These are phyloP conservation scores for Bubo bubo DNA, from an alignment of 2,113 vertebrate genomes.

Conservation along the genomic window DNA sequence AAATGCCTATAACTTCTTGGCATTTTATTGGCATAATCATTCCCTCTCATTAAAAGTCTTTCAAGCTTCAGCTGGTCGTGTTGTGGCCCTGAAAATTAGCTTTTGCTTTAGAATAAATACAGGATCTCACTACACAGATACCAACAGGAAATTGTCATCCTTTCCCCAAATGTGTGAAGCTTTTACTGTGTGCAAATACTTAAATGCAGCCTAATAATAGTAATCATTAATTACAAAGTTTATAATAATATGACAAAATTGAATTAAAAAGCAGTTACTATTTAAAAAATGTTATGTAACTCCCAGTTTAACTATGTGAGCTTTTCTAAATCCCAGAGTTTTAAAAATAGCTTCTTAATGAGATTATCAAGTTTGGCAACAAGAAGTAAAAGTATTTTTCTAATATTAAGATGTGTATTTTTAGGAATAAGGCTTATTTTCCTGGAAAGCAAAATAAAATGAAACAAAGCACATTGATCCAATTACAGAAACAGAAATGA, in stretches of 20 bases:
- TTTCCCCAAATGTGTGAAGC: background rate
- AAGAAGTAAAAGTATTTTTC: background rate
- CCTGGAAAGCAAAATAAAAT: background rate
- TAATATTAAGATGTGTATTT: background rate
- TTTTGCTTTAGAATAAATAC: background rate
- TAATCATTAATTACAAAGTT: background rate
- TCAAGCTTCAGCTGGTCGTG: background rate
- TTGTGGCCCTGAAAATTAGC: background rate
- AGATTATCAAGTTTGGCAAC: background rate
- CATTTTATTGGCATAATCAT: background rate
- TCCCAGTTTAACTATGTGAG: background rate
- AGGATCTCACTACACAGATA: background rate
- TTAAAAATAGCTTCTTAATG: background rate
- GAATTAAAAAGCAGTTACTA: background rate
- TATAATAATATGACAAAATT: background rate
- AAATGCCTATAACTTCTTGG: background rate
- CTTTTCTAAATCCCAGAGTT: background rate
- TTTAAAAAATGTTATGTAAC: background rate
- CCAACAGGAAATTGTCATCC: background rate
- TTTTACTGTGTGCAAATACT: background rate
- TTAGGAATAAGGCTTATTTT: background rate
- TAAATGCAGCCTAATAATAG: background rate
- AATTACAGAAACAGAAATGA: background rate
- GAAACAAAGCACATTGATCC: background rate
- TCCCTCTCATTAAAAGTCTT: background rate